Evolutionary conservation across 1,140 invertebrate genomes (phyloP), one percentile per base, ranked within the genome.

Genomic region (Drosophila bifasciata): DNA sequence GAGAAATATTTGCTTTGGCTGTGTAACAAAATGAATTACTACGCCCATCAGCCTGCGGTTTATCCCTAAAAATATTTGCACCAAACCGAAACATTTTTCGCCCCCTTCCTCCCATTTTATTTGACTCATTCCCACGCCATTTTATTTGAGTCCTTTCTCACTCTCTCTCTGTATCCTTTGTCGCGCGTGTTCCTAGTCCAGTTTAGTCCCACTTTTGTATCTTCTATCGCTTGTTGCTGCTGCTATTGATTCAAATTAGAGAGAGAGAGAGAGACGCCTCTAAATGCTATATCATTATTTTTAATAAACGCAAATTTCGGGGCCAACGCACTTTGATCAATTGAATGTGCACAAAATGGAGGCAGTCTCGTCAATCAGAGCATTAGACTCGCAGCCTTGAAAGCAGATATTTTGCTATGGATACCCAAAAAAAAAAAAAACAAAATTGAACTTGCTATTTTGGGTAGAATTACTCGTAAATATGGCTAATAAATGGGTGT

Each of bases 261-360:
- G 17, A 68, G 11, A 36, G n/a, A n/a, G n/a, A n/a, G 40, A 13
- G n/a, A 3, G 17, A 19, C 13, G 5, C 15, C 8, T 19, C 49
- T 41, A 74, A 69, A 61, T 53, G 73, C 15, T 23, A 17, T 53
- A 56, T 76, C 58, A 69, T 76, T 76, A 76, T 76, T 76, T 63
- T 76, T 76, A 63, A 76, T 76, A 76, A 76, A 69, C 63, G 25
- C 49, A 55, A 39, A 68, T 66, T 68, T 46, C 32, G 39, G 41
- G 32, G 11, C 57, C 25, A 8, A 19, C 19, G 16, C 46, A 50
- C 74, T 76, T 76, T 76, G 74, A 76, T 76, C 74, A 70, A 52
- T 70, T 45, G 39, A 5, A 36, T 11, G 55, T n/a, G 41, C 32
- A n/a, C n/a, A 52, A 66, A 66, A 48, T 44, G 52, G 40, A 32